These are phyloP conservation scores for Camelus bactrianus DNA, from an alignment of 2,113 vertebrate species.

Conservation along the genomic window DNA sequence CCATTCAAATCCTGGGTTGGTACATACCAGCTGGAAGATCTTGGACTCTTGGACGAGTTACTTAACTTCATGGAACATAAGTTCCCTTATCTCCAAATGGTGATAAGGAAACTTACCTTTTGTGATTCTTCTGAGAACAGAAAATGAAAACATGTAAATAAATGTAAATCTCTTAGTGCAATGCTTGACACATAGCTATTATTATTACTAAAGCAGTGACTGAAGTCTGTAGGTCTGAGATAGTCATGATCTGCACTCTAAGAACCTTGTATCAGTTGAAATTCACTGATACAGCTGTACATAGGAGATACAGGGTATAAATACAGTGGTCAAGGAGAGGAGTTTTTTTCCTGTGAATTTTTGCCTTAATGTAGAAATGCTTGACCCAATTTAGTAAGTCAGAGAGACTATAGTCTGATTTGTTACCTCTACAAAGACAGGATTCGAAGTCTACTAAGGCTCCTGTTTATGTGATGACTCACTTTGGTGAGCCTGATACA, in stretches of 20 bases:
- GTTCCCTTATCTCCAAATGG: not conserved
- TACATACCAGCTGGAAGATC: not conserved
- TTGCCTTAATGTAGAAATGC: not conserved
- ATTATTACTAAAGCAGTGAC: not conserved
- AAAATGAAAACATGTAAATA: constrained; percentile 46
- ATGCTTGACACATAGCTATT: not conserved
- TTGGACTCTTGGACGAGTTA: constrained; percentile 25
- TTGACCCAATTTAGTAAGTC: not conserved
- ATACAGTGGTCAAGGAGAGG: not conserved
- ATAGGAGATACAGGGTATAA: not conserved
- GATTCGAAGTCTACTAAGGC: not conserved
- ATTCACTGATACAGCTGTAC: not conserved
- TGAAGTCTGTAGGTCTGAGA: not conserved
- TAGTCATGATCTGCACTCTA: not conserved
- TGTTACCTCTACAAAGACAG: not conserved
- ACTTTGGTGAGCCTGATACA: not conserved
- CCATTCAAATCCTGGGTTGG: not conserved
- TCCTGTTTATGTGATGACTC: not conserved
- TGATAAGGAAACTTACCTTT: not conserved
- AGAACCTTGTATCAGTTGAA: not conserved
- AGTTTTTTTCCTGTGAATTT: not conserved
- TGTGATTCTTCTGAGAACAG: not conserved
- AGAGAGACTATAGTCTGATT: not conserved
- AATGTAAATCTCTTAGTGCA: not conserved
- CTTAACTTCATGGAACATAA: not conserved